Conservation (phyloP, 2,888 invertebrate genomes). For the Leucozona laternaria region DNA sequence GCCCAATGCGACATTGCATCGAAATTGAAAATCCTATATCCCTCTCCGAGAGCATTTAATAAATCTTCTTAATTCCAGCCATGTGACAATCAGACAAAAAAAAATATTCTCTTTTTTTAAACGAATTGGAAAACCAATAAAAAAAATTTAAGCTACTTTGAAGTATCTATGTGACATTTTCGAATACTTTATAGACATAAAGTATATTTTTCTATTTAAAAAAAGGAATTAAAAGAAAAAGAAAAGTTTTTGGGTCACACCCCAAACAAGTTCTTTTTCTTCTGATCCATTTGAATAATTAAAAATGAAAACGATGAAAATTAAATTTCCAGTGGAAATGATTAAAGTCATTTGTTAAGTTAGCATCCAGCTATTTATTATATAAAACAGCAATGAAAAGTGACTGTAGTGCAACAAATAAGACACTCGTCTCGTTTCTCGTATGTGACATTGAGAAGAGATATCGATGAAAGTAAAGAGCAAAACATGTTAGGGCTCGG, state of each 20-base stretch:
- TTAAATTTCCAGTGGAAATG: no score
- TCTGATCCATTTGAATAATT: not conserved
- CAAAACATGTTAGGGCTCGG: no score
- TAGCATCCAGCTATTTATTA: no score
- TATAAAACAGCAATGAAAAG: no score
- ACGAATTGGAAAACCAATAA: slow-evolving; percentile 1
- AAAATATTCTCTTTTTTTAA: not conserved
- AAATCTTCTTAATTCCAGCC: not conserved
- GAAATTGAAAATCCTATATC: not conserved
- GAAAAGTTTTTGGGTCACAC: not conserved
- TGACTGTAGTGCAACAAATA: no score
- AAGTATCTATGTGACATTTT: not conserved
- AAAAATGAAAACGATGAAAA: not conserved
- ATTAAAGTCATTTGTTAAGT: no score
- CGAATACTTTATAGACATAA: not conserved
- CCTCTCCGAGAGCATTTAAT: not conserved
- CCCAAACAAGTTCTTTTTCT: not conserved
- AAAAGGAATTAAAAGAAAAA: not conserved
- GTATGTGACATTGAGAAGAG: no score
- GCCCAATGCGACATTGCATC: not conserved
- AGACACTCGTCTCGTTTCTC: no score
- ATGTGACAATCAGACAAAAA: not conserved
- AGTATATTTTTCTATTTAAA: not conserved
- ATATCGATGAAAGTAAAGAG: no score
- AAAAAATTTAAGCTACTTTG: not conserved